Percentiles rank a stretch among this genome's conserved stretches.
Evolutionary conservation across 2,113 vertebrate species (phyloP).

Genomic region (Probosciger aterrimus): DNA sequence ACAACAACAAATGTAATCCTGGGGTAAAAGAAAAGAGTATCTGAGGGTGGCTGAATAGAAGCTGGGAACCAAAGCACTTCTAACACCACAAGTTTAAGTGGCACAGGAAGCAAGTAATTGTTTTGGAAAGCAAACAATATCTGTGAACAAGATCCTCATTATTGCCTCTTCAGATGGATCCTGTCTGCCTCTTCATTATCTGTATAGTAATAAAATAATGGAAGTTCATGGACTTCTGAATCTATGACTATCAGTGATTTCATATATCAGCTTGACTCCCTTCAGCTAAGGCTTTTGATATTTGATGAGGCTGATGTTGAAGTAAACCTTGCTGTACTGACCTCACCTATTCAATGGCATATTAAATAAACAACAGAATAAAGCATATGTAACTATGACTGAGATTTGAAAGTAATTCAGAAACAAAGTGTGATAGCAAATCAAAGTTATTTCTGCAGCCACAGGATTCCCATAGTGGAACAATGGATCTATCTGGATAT

Average conservation of each 20-base stretch:
- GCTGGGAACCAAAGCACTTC: background rate
- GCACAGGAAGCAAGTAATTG: background rate
- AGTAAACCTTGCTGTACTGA: background rate
- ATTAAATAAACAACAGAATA: background rate
- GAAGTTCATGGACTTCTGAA: background rate
- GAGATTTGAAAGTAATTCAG: background rate
- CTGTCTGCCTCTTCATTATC: background rate
- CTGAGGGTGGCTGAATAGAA: background rate
- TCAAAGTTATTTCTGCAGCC: background rate
- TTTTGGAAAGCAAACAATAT: background rate
- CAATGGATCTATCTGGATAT: background rate
- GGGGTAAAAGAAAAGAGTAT: background rate
- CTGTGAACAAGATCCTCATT: background rate
- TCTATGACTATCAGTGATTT: background rate
- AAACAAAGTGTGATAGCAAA: background rate
- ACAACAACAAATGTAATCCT: background rate
- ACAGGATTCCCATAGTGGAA: background rate
- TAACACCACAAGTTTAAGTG: background rate
- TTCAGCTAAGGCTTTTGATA: background rate
- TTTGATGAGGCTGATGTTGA: background rate
- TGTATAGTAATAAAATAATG: background rate
- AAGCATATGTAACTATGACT: background rate
- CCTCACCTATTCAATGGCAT: background rate
- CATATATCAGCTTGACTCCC: background rate
- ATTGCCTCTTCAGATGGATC: background rate